Conservation (phyloP, 2,888 invertebrate species). For the Leucoptera coffeella region DNA sequence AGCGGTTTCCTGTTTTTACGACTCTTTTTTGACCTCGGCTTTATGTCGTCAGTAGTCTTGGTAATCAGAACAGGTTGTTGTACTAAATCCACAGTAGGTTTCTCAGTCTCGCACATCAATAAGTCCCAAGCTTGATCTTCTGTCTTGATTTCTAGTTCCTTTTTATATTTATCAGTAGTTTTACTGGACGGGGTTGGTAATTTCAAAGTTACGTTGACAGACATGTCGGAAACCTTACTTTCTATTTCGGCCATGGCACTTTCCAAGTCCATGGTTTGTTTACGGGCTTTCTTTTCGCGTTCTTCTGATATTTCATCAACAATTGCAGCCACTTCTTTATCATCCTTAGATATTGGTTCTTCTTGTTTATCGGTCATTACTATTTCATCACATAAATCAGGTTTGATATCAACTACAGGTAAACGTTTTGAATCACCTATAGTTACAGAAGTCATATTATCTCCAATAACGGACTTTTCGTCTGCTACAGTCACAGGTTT, state of each 20-base stretch:
- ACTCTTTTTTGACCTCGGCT: constrained; percentile 23
- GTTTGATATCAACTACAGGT: too few relatives aligned
- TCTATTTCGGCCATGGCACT: too few relatives aligned
- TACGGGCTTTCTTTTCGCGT: neutral
- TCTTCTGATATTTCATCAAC: neutral
- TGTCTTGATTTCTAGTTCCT: constrained; percentile 17
- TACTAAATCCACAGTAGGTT: constrained; percentile 11
- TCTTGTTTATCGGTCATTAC: too few relatives aligned
- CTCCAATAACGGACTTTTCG: too few relatives aligned
- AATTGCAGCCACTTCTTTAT: too few relatives aligned
- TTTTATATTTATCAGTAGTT: constrained; percentile 4
- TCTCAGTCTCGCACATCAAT: constrained; percentile 26
- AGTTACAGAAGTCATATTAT: too few relatives aligned
- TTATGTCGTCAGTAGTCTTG: constrained; percentile 17
- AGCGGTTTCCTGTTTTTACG: constrained; percentile 23
- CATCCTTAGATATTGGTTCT: too few relatives aligned
- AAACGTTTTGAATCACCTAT: too few relatives aligned
- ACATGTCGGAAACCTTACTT: too few relatives aligned
- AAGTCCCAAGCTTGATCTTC: constrained; percentile 44
- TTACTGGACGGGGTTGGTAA: constrained; percentile 10
- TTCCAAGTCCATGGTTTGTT: neutral
- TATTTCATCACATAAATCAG: too few relatives aligned
- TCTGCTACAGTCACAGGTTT: too few relatives aligned
- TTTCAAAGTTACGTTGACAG: constrained; percentile 4
- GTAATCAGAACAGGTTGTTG: constrained; percentile 11